Conservation (phyloP, 2,113 vertebrate genomes). For the Stictonetta naevosa region DNA sequence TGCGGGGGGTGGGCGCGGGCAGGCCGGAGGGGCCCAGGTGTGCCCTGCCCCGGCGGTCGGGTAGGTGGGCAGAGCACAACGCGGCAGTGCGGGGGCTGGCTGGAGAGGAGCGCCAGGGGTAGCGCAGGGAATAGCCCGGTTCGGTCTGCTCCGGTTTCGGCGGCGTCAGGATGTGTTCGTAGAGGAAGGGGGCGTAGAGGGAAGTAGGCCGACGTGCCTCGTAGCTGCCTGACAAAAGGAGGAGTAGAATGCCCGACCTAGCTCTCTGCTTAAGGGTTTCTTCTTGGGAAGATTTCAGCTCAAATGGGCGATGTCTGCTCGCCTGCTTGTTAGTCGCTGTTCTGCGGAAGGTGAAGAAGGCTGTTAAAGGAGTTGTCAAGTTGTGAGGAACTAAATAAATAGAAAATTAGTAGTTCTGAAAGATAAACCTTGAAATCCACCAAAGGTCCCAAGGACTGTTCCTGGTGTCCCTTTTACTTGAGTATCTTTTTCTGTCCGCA, state of each 20-base stretch:
- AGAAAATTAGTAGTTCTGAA: neutral
- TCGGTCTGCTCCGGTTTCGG: neutral
- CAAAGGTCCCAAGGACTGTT: neutral
- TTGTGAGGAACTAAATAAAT: neutral
- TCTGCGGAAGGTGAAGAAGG: neutral
- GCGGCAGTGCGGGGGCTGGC: neutral
- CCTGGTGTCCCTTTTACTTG: neutral
- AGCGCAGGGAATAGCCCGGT: neutral
- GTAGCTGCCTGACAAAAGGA: neutral
- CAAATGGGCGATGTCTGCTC: neutral
- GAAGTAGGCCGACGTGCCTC: slow-evolving; percentile 47
- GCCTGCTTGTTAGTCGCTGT: neutral
- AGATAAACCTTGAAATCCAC: neutral
- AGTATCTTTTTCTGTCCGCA: neutral
- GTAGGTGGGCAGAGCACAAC: neutral
- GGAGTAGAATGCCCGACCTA: neutral
- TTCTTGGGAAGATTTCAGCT: neutral
- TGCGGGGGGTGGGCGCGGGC: neutral
- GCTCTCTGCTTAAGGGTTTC: neutral
- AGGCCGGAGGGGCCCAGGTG: neutral
- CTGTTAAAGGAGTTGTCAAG: neutral
- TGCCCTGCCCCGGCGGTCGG: neutral
- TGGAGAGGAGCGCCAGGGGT: neutral
- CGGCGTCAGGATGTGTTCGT: neutral
- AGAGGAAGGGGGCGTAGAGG: neutral